Evolutionary conservation across 64 coral and sea anemone genomes (phyloP).

Genomic region (Stylophora pistillata): DNA sequence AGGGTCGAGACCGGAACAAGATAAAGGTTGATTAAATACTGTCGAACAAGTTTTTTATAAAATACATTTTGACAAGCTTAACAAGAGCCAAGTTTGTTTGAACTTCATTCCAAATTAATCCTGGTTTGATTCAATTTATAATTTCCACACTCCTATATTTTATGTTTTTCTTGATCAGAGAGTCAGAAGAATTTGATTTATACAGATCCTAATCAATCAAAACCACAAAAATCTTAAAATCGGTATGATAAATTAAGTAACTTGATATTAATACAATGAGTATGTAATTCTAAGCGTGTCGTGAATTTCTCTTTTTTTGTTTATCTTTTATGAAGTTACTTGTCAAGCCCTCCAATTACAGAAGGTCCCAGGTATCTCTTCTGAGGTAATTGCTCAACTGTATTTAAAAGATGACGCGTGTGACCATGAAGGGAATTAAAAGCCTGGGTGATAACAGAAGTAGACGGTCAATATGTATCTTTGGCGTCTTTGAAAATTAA

Average conservation of each 20-base stretch:
- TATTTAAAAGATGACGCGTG: neutral
- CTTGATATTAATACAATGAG: no score
- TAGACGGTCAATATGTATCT: constrained; percentile 13
- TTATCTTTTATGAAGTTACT: neutral
- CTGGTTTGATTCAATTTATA: neutral
- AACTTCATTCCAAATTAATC: neutral
- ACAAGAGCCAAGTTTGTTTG: neutral
- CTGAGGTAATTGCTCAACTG: neutral
- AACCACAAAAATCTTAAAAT: no score
- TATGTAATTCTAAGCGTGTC: no score
- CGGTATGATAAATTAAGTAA: no score
- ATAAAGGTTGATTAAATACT: constrained; percentile 1
- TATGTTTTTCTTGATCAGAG: no score
- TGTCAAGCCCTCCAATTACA: neutral
- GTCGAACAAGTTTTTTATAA: neutral
- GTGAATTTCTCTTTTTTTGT: neutral
- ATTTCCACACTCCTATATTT: no score
- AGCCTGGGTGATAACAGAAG: neutral
- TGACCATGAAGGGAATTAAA: neutral
- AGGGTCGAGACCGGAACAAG: neutral
- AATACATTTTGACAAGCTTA: neutral
- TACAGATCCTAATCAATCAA: no score
- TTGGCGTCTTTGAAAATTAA: constrained; percentile 8
- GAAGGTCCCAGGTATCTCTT: neutral
- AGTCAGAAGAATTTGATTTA: no score